Evolutionary conservation across 2,888 invertebrate species (phyloP), one percentile per base, ranked within the genome.

Genomic region (Phalangium opilio): DNA sequence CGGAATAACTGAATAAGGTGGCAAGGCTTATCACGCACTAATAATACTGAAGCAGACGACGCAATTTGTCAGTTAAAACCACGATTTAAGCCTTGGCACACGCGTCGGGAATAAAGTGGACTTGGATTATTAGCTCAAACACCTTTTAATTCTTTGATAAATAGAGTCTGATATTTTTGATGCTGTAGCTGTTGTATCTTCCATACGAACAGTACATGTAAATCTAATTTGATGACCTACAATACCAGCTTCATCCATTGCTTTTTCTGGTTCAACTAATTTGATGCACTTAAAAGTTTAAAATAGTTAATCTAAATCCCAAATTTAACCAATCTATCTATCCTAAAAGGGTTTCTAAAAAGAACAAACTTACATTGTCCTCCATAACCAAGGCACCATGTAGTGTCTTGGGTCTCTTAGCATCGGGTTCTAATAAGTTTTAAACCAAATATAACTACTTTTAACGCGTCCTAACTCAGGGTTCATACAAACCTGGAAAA

Each of bases 351-450:
- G n/a, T n/a, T n/a, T n/a, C n/a, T n/a, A n/a, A n/a, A n/a, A 27
- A 27, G 27, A 38, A 2, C 18, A 10, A 38, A 12, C 60, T 61
- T 54, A 64, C 65, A 64, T 82, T 85, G 56, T 90, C 89, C 65
- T 81, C 84, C 66, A 90, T 82, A 55, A 91, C 83, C 2, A 95
- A 70, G 18, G 93, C 81, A 4, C 86, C 91, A 64, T 93, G 90
- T 5, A 93, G 72, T 19, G 87, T 72, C 48, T 89, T 73, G n/a
- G 83, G 75, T 41, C 84, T 73, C 64, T 91, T 91, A 0, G 87
- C 20, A 17, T 41, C 43, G 11, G 34, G 17, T 15, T 34, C 43
- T 43, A 17, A 15, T 18, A 4, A 20, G 11, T 18, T 40, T 40
- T 15, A 3, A 40, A 15, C n/a, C n/a, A n/a, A n/a, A n/a, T n/a